Base-by-base conservation (phyloP, 2,113 vertebrate genomes). In the Actinemys pallida region DNA sequence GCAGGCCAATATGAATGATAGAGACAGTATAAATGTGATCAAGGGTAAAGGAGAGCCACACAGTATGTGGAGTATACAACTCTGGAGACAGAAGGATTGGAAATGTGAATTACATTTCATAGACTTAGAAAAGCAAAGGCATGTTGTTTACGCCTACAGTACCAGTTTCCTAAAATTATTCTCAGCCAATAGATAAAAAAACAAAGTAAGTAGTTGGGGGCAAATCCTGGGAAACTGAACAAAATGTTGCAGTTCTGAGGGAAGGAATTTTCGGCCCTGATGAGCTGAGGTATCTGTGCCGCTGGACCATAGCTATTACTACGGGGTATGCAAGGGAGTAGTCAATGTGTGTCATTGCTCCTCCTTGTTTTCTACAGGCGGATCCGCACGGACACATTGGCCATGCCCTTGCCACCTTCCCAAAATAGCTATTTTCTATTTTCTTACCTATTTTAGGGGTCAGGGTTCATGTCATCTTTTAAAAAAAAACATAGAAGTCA, bases 1-100 rank as follows among this genome's bases (percentile, higher is more conserved):
- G 69, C 13, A 90, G 94, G 93, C 95, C 92, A 87, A 3, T 0
- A 3, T 75, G 72, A 53, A 49, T 54, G 50, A 2, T 2, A 91
- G 35, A 87, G 53, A 39, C 27, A 47, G 78, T 90, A 91, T 94
- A 85, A 94, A 91, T 42, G 31, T 87, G 54, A 92, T 82, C 82
- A 42, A n/a, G 75, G 75, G 42, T 65, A 65, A 62, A 90, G 92
- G 81, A 90, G 20, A 92, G 89, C 83, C 88, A 89, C 82, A 65
- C 89, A 96, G 81, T 42, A 94, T 8, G 20, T 72, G 14, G 27
- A 72, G 78, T 1, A 1, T 80, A 22, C 57, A 88, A 62, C 47
- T 88, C 25, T 35, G 72, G 49, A 78, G 29, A 79, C 47, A 90
- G 80, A 42, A 75, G 4, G 42, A 92, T 53, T 65, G 22, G 85